phyloP scores from a whole-genome alignment of 53 echinoderm and acorn worm species.

The Luidia sarsii region DNA sequence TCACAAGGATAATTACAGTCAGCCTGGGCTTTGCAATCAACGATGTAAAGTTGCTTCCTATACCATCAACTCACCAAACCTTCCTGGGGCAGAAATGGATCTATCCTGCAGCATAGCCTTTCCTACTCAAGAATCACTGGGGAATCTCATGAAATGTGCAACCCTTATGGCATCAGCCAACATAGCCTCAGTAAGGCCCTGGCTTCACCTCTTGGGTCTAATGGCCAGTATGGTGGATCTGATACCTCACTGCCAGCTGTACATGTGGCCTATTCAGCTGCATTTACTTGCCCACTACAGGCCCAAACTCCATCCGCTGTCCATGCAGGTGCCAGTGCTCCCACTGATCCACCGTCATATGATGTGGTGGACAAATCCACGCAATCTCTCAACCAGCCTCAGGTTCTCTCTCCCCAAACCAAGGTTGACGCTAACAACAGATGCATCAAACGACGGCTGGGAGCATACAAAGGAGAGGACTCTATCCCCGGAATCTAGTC shows the following conservation, averaged over 20 bases:
- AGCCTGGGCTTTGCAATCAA: not conserved
- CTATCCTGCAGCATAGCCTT: not conserved
- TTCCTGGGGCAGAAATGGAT: not conserved
- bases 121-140: not conserved
- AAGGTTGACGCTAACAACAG: not conserved
- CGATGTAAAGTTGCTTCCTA: not conserved
- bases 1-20: not conserved
- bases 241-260: slow-evolving; percentile 7
- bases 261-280: slow-evolving; percentile 21
- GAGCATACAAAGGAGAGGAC: not conserved
- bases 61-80: not conserved
- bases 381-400: not conserved
- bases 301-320: not conserved
- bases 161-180: not conserved
- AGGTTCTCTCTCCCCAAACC: not conserved
- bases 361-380: not conserved
- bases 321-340: not conserved
- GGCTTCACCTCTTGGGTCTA: slow-evolving; percentile 22
- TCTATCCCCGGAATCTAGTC: not conserved
- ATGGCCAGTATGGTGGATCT: slow-evolving; percentile 33
- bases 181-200: not conserved
- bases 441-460: slow-evolving; percentile 9
- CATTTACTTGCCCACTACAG: slow-evolving; percentile 15
- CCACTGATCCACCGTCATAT: not conserved
- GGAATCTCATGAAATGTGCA: not conserved